Evolutionary conservation across 2,888 invertebrate species (phyloP).

Genomic region (Eugnorisma glareosa): DNA sequence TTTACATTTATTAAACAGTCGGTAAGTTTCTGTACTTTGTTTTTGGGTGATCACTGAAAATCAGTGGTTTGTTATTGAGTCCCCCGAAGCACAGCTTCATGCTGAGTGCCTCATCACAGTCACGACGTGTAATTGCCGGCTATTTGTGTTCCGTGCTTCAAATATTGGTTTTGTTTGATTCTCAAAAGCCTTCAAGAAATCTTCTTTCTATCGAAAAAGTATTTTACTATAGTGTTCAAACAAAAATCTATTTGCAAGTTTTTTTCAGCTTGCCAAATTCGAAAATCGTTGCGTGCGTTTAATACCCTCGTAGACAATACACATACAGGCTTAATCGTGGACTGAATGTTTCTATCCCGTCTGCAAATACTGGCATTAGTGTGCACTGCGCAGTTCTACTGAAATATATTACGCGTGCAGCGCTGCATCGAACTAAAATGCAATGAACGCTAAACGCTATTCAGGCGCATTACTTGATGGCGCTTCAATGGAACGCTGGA

Average conservation of each 20-base stretch:
- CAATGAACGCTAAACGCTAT: slow-evolving; percentile 50
- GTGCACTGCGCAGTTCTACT: slow-evolving; percentile 30
- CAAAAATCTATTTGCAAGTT: not conserved
- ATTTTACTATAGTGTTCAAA: not conserved
- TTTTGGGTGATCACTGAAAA: not conserved
- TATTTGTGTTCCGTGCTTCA: not conserved
- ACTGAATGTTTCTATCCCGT: slow-evolving; percentile 52
- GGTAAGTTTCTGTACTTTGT: not conserved
- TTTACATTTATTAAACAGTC: not conserved
- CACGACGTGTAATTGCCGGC: not conserved
- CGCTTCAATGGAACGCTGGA: slow-evolving; percentile 10
- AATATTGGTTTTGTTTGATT: not conserved
- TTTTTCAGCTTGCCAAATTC: not conserved
- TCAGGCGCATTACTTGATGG: slow-evolving; percentile 35
- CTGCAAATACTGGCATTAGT: slow-evolving; percentile 56
- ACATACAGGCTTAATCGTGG: slow-evolving; percentile 40
- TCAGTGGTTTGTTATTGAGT: not conserved
- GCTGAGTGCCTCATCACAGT: not conserved
- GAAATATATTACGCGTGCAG: slow-evolving; percentile 48
- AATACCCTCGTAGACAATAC: slow-evolving; percentile 24
- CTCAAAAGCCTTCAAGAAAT: not conserved
- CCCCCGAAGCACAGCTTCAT: not conserved
- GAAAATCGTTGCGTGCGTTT: not conserved
- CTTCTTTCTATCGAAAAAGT: not conserved
- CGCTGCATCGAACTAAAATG: slow-evolving; percentile 23